These are phyloP conservation scores for Typhlomys cinereus DNA, from an alignment of 2,113 vertebrate genomes.

Conservation along the genomic window DNA sequence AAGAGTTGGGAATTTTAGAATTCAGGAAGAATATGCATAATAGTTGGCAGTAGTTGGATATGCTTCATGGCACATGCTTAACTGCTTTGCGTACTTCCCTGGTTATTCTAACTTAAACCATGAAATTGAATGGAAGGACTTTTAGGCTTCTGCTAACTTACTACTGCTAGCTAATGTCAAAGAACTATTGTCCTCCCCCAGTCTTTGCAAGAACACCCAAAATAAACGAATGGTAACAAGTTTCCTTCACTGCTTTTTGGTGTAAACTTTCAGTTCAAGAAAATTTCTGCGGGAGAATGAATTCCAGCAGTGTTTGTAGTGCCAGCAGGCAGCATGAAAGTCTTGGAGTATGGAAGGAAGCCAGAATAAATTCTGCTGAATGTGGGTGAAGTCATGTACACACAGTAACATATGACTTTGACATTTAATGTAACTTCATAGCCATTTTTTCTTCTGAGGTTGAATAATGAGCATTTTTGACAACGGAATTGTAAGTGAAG, in stretches of 20 bases:
- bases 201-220: constrained; percentile 69
- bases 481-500: constrained; percentile 5
- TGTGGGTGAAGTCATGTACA: constrained; percentile 41
- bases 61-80: not conserved
- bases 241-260: constrained; percentile 60
- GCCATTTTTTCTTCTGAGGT: constrained; percentile 9
- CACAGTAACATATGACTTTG: constrained; percentile 42
- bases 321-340: constrained; percentile 56
- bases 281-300: constrained; percentile 64
- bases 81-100: constrained; percentile 42
- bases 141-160: constrained; percentile 45
- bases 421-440: constrained; percentile 26
- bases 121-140: not conserved
- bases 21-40: not conserved
- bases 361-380: constrained; percentile 32
- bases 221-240: constrained; percentile 74
- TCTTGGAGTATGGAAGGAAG: constrained; percentile 26
- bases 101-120: constrained; percentile 27
- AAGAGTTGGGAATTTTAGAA: constrained; percentile 26
- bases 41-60: constrained; percentile 19
- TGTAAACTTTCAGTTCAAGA: constrained; percentile 64
- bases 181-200: constrained; percentile 62
- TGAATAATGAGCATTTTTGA: constrained; percentile 37
- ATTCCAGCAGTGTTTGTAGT: constrained; percentile 68
- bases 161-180: constrained; percentile 60